A percentile compares a stretch with the other conserved stretches of the same genome.
phyloP scores from a whole-genome alignment of 2,797 vertebrate species.

The Girardinus metallicus region DNA sequence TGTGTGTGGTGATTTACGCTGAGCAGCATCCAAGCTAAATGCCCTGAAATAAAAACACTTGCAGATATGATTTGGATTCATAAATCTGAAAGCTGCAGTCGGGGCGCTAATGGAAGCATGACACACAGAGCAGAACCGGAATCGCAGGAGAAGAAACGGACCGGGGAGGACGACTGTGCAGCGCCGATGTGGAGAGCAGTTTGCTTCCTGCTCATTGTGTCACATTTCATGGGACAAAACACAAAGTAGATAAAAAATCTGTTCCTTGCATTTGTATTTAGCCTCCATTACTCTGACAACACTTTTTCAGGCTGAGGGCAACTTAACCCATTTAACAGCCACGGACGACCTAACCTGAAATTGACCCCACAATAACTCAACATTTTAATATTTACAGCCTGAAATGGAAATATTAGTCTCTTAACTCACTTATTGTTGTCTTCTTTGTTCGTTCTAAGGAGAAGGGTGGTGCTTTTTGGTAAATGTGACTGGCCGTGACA shows the following conservation, averaged over 20 bases:
- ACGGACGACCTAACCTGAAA: no score
- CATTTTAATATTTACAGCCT: no score
- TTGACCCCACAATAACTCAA: no score
- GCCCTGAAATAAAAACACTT: constrained; percentile 7
- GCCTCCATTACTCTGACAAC: no score
- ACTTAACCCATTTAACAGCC: no score
- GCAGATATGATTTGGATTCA: background rate
- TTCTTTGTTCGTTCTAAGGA: no score
- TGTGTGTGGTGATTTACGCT: constrained; percentile 18
- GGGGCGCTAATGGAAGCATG: constrained; percentile 4
- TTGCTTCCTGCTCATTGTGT: background rate
- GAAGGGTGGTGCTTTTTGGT: no score
- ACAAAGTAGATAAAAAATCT: background rate
- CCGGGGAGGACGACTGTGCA: background rate
- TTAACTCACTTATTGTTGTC: no score
- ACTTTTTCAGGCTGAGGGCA: no score
- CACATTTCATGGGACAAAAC: background rate
- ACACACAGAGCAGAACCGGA: constrained; percentile 20
- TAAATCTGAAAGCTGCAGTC: constrained; percentile 20
- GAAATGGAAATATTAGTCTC: no score
- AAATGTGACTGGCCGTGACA: no score
- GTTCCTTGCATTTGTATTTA: no score
- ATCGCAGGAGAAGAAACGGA: background rate
- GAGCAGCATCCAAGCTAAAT: background rate
- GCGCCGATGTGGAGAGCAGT: background rate